Conservation (phyloP, 1,140 invertebrate species). For the Orius laevigatus region DNA sequence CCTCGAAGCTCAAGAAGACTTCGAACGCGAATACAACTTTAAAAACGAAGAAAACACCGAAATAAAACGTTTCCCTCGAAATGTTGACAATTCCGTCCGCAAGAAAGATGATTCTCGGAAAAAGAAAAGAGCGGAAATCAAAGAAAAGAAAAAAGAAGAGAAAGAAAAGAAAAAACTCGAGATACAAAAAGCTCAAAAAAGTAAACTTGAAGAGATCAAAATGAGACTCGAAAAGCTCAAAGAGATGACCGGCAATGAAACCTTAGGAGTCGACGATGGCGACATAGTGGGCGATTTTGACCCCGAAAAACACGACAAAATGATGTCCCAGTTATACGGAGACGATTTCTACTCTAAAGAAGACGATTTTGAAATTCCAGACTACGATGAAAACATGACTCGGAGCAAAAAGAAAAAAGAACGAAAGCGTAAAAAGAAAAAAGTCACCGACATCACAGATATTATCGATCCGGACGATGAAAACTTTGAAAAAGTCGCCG, state of each 20-base stretch:
- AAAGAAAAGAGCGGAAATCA: conserved; percentile 55
- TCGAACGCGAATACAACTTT: conserved; percentile 92
- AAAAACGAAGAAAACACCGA: conserved; percentile 33
- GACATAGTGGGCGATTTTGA: conserved; percentile 83
- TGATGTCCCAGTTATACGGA: conserved; percentile 76
- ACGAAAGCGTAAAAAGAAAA: conserved; percentile 37
- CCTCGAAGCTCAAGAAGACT: conserved; percentile 60
- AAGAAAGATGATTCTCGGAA: conserved; percentile 62
- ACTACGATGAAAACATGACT: conserved; percentile 11
- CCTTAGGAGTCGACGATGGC: conserved; percentile 34
- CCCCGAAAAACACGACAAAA: conserved; percentile 68
- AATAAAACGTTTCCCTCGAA: conserved; percentile 78
- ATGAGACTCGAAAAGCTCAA: conserved; percentile 76
- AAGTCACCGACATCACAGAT: conserved; percentile 24
- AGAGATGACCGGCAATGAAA: conserved; percentile 72
- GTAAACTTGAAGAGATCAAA: conserved; percentile 81
- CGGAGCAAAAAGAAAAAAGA: conserved; percentile 21
- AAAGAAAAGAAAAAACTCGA: conserved; percentile 72
- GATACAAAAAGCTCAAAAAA: conserved; percentile 65
- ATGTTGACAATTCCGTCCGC: conserved; percentile 65
- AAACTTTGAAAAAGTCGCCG: conserved; percentile 70
- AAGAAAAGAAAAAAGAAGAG: conserved; percentile 63
- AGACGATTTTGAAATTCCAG: conserved; percentile 8
- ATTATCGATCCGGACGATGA: conserved; percentile 56
- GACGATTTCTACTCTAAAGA: conserved; percentile 60